phyloP scores from a whole-genome alignment of 2,888 invertebrate species.

The Drosophila cracens region DNA sequence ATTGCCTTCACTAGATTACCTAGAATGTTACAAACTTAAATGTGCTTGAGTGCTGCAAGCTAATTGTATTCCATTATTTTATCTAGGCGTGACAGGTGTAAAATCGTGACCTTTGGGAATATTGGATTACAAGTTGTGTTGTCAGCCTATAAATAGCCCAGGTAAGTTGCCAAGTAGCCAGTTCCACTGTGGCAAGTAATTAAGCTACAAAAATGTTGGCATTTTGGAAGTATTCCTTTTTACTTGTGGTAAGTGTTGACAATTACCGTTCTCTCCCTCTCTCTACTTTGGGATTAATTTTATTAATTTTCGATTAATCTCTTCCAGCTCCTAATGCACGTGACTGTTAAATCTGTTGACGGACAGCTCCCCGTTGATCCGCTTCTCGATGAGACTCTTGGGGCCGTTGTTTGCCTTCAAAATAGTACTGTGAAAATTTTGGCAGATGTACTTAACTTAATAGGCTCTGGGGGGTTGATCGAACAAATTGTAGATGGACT shows the following conservation, averaged over 20 bases:
- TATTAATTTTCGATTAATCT: no score
- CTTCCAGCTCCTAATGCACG: not conserved
- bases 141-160: not conserved
- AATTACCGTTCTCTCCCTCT: not conserved
- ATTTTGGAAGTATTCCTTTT: not conserved
- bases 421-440: not conserved
- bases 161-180: not conserved
- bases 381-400: not conserved
- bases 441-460: no score
- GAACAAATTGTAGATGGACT: not conserved
- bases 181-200: not conserved
- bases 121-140: not conserved
- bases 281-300: no score
- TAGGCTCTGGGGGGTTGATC: not conserved
- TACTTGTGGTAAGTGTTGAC: not conserved
- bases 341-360: not conserved
- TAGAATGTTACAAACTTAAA: not conserved
- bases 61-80: not conserved
- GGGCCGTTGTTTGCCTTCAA: not conserved
- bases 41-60: not conserved
- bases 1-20: slow-evolving; percentile 10
- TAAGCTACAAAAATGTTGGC: not conserved
- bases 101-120: not conserved
- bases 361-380: not conserved
- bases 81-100: not conserved